Evolutionary conservation across 2,113 vertebrate genomes (phyloP).

Genomic region (Serranochromis macrocephalus): DNA sequence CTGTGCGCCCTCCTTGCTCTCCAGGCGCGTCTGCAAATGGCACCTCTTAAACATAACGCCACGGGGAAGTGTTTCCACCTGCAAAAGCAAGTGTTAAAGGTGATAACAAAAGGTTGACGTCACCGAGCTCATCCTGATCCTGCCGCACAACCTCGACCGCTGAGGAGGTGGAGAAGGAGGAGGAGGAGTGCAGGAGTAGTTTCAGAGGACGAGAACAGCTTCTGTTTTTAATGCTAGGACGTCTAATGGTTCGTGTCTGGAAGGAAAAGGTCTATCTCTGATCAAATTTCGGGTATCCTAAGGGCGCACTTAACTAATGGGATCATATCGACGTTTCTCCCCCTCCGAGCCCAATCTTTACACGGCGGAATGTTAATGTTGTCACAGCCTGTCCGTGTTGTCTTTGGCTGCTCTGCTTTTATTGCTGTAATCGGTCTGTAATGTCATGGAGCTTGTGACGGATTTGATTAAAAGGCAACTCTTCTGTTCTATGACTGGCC

Average conservation of each 20-base stretch:
- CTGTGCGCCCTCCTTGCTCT: background rate
- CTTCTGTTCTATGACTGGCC: background rate
- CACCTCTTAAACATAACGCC: background rate
- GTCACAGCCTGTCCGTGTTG: slow-evolving; percentile 42
- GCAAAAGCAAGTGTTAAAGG: slow-evolving; percentile 68
- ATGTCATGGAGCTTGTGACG: slow-evolving; percentile 38
- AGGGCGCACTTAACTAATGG: slow-evolving; percentile 67
- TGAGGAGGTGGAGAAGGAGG: slow-evolving; percentile 12
- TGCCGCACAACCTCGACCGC: slow-evolving; percentile 64
- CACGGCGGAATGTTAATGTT: slow-evolving; percentile 60
- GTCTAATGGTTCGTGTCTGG: slow-evolving; percentile 53
- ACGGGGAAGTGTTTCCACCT: slow-evolving; percentile 39
- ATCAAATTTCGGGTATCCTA: slow-evolving; percentile 59
- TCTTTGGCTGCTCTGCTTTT: slow-evolving; percentile 34
- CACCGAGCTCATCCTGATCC: slow-evolving; percentile 71
- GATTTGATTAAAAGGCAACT: slow-evolving; percentile 20
- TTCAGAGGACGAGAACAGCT: slow-evolving; percentile 26
- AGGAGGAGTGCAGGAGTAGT: slow-evolving; percentile 33
- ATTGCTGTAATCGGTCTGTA: slow-evolving; percentile 25
- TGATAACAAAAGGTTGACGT: slow-evolving; percentile 80
- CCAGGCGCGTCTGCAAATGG: slow-evolving; percentile 4
- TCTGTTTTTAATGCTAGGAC: slow-evolving; percentile 1
- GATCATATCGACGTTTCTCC: slow-evolving; percentile 50
- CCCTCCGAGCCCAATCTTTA: slow-evolving; percentile 29
- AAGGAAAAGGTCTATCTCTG: slow-evolving; percentile 50